Percentiles rank a stretch among this genome's conserved stretches.
Conservation (phyloP, 2,797 vertebrate species). For the Toxotes lorentzi region DNA sequence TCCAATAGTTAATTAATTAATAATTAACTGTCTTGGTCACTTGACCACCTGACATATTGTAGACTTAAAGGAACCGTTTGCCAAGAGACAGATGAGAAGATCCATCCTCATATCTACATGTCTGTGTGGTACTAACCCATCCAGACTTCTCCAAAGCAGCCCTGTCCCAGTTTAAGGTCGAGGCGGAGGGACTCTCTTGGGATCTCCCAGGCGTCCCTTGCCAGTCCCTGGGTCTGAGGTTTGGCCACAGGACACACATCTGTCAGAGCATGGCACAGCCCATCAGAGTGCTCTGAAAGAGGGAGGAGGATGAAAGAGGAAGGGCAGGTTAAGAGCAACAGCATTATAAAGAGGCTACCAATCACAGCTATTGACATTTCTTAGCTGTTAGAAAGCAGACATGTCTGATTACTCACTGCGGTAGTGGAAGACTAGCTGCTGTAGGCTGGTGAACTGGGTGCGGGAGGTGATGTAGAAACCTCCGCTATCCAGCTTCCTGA, state of each 20-base stretch:
- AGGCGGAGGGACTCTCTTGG: constrained; percentile 93
- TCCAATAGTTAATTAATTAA: no score
- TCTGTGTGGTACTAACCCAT: constrained; percentile 89
- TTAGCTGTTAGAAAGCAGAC: background rate
- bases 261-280: constrained; percentile 94
- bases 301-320: background rate
- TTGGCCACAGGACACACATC: constrained; percentile 94
- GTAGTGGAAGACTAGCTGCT: constrained; percentile 97
- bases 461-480: constrained; percentile 98
- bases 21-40: no score
- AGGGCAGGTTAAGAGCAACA: background rate
- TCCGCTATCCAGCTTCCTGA: constrained; percentile 95
- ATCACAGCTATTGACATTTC: background rate
- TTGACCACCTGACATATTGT: background rate
- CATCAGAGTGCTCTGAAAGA: constrained; percentile 92
- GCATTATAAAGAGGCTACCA: background rate
- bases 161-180: constrained; percentile 96
- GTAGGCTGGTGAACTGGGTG: constrained; percentile 95
- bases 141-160: constrained; percentile 99
- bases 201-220: constrained; percentile 98
- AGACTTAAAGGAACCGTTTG: background rate
- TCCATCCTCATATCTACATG: background rate
- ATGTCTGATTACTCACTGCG: constrained; percentile 88
- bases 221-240: constrained; percentile 97
- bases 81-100: background rate